phyloP scores from a whole-genome alignment of 1,140 invertebrate species.

The Pararge aegeria region DNA sequence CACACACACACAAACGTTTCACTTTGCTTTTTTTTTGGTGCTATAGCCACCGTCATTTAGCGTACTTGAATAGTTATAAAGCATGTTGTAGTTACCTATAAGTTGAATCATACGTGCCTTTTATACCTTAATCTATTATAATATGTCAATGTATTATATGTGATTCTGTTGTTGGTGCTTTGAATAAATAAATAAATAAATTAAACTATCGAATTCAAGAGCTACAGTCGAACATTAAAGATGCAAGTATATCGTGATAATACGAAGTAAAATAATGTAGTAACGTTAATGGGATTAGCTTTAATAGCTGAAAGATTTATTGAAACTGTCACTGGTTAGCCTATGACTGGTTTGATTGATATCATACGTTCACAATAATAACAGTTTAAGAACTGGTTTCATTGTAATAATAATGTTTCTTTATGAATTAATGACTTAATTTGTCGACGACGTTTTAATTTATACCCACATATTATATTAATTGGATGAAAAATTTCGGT shows the following conservation, averaged over 20 bases:
- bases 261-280: constrained; percentile 4
- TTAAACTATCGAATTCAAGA: no score
- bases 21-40: no score
- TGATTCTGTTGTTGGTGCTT: no score
- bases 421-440: constrained; percentile 14
- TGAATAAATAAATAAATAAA: no score
- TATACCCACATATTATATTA: neutral
- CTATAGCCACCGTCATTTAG: no score
- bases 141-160: no score
- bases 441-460: neutral
- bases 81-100: no score
- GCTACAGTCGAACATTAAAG: neutral
- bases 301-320: constrained; percentile 19
- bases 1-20: no score
- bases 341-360: constrained; percentile 10
- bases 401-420: neutral
- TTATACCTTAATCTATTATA: no score
- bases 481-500: no score
- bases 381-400: constrained; percentile 10
- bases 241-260: neutral
- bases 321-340: constrained; percentile 15
- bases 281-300: constrained; percentile 1
- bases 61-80: no score
- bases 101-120: no score
- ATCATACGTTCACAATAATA: constrained; percentile 12